Percentiles rank a stretch among this genome's conserved stretches.
These are phyloP conservation scores for Boloria euphrosyne DNA, from an alignment of 2,888 invertebrate genomes.

Conservation along the genomic window DNA sequence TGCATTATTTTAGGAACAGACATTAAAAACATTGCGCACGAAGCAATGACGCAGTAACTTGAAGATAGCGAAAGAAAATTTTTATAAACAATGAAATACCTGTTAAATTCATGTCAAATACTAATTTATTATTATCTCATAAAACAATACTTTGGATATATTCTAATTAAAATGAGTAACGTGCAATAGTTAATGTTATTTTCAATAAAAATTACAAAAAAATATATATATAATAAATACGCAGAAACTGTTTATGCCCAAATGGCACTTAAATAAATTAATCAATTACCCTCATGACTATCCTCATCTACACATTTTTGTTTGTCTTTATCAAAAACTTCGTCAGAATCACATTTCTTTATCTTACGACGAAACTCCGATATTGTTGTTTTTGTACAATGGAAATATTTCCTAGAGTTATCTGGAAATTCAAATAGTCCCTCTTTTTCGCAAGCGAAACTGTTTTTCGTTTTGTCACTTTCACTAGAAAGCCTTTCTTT, in stretches of 20 bases:
- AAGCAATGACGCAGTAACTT: constrained; percentile 53
- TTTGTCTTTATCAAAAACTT: constrained; percentile 66
- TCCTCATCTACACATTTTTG: constrained; percentile 63
- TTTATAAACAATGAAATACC: neutral
- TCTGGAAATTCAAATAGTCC: constrained; percentile 65
- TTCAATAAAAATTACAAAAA: neutral
- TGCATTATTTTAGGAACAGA: constrained; percentile 69
- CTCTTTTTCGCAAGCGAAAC: constrained; percentile 57
- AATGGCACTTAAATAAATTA: neutral
- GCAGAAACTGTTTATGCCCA: too few species aligned
- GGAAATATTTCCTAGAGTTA: constrained; percentile 72
- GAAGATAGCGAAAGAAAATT: constrained; percentile 54
- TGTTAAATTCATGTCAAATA: constrained; percentile 11
- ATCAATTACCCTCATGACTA: constrained; percentile 54
- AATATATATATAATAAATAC: constrained; percentile 2
- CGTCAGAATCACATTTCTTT: constrained; percentile 68
- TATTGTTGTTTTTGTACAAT: constrained; percentile 59
- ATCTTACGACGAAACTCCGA: constrained; percentile 55
- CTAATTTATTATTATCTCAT: constrained; percentile 12
- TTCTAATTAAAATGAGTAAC: too few species aligned
- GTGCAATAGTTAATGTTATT: neutral
- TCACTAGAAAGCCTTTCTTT: constrained; percentile 34
- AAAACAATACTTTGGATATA: too few species aligned
- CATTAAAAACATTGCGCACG: constrained; percentile 62
- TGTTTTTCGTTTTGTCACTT: constrained; percentile 30